Evolutionary conservation across 2,113 vertebrate genomes (phyloP).

Genomic region (Ophiodon elongatus): DNA sequence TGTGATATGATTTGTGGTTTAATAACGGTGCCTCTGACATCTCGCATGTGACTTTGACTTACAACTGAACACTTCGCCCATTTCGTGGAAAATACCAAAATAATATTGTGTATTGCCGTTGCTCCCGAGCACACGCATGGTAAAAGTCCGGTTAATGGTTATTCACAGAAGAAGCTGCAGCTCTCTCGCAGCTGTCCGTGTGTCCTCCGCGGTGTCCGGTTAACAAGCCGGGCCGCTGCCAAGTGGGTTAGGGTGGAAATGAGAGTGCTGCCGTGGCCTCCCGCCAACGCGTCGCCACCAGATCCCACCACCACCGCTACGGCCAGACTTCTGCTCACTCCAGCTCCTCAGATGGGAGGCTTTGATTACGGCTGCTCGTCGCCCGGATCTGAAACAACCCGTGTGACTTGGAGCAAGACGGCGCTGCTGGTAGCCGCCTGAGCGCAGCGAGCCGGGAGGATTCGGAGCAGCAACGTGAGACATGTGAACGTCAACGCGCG

Average conservation of each 20-base stretch:
- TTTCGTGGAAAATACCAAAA: too few species aligned
- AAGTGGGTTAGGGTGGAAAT: constrained; percentile 75
- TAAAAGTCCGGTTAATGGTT: constrained; percentile 25
- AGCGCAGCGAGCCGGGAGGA: background rate
- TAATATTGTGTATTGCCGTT: too few species aligned
- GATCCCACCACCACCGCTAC: background rate
- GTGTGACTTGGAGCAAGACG: background rate
- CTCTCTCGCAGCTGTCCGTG: constrained; percentile 54
- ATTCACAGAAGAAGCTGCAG: constrained; percentile 56
- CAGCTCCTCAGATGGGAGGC: background rate
- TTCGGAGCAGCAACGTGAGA: background rate
- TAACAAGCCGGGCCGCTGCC: constrained; percentile 60
- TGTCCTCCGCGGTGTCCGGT: constrained; percentile 62
- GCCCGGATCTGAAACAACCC: background rate
- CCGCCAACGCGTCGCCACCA: constrained; percentile 38
- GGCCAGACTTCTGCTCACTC: background rate
- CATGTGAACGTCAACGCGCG: background rate
- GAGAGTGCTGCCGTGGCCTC: constrained; percentile 53
- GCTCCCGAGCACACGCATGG: too few species aligned
- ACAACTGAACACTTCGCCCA: too few species aligned
- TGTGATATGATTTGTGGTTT: background rate
- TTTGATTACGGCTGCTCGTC: background rate
- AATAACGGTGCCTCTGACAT: too few species aligned
- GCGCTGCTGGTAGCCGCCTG: background rate
- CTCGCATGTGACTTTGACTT: too few species aligned